Conservation (phyloP, 2,113 vertebrate species). For the Dasyurus viverrinus region DNA sequence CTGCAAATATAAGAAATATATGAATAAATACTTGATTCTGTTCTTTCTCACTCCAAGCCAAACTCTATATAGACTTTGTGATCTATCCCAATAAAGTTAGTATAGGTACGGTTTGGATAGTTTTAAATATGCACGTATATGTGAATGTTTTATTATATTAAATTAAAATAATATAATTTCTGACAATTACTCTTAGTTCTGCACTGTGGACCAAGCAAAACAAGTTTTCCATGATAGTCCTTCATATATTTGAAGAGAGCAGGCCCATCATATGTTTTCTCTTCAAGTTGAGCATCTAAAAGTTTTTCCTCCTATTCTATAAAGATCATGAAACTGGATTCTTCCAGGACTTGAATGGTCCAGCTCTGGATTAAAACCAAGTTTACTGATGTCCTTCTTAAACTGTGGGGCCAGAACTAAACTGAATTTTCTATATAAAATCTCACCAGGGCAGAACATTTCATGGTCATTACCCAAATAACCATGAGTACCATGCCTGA, state of each 20-base stretch:
- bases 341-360: background rate
- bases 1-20: no score
- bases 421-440: background rate
- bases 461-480: background rate
- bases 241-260: background rate
- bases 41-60: background rate
- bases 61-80: background rate
- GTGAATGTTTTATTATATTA: background rate
- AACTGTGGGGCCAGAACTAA: background rate
- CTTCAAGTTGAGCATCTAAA: background rate
- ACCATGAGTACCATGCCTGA: background rate
- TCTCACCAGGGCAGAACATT: background rate
- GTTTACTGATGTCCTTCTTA: background rate
- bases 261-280: background rate
- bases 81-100: background rate
- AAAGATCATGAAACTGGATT: background rate
- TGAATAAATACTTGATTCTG: background rate
- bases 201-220: no score
- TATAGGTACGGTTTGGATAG: background rate
- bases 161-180: background rate
- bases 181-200: background rate
- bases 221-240: background rate
- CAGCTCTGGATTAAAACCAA: background rate
- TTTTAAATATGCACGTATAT: background rate
- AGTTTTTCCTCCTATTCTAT: background rate